Evolutionary conservation across 2,113 vertebrate genomes (phyloP).

Genomic region (Pyxicephalus adspersus): DNA sequence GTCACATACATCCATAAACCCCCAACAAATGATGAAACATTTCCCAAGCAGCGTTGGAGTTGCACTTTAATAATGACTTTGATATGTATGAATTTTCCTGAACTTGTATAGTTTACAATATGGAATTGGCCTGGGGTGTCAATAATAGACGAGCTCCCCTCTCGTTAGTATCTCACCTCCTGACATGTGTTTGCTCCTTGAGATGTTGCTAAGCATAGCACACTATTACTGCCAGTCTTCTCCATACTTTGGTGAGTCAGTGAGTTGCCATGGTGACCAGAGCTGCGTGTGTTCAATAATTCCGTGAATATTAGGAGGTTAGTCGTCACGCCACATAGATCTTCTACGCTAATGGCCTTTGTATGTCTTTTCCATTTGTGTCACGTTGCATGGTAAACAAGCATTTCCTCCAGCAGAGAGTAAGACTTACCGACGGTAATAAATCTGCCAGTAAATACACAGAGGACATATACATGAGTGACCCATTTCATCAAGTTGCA

Average conservation of each 20-base stretch:
- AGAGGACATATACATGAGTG: too few relatives aligned
- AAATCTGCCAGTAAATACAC: not conserved
- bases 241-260: slow-evolving; percentile 20
- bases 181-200: not conserved
- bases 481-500: too few relatives aligned
- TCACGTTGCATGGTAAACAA: not conserved
- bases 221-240: not conserved
- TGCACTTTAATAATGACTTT: not conserved
- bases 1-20: too few relatives aligned
- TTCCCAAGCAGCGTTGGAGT: too few relatives aligned
- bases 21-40: too few relatives aligned
- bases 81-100: not conserved
- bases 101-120: not conserved
- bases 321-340: not conserved
- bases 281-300: not conserved
- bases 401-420: not conserved
- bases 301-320: slow-evolving; percentile 7
- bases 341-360: not conserved
- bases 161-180: not conserved
- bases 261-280: slow-evolving; percentile 1
- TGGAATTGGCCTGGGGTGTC: not conserved
- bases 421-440: not conserved
- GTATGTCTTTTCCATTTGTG: not conserved
- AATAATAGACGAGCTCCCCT: not conserved
- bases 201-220: slow-evolving; percentile 3